Evolutionary conservation across 2,797 vertebrate genomes (phyloP).

Genomic region (Lagocephalus sceleratus): DNA sequence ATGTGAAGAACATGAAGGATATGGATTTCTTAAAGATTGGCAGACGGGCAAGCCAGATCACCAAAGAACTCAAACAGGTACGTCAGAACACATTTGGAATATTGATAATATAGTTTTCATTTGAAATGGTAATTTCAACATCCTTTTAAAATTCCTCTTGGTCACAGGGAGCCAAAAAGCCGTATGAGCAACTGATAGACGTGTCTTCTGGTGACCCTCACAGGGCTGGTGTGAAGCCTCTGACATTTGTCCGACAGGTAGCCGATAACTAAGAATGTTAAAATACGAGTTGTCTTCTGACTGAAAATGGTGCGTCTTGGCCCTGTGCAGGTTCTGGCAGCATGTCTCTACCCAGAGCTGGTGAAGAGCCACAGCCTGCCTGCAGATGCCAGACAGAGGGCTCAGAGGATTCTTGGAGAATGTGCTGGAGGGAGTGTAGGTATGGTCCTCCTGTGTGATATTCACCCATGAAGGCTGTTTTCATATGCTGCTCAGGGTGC

Average conservation of each 20-base stretch:
- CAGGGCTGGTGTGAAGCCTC: conserved; percentile 61
- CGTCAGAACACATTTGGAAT: neutral
- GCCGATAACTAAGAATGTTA: neutral
- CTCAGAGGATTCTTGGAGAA: conserved; percentile 44
- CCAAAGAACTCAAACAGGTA: conserved; percentile 62
- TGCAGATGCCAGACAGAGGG: conserved; percentile 61
- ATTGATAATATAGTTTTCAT: neutral
- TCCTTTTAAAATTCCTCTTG: conserved; percentile 5
- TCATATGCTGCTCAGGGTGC: too few species aligned
- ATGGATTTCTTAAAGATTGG: conserved; percentile 21
- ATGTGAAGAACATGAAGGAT: conserved; percentile 23
- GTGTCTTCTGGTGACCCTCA: conserved; percentile 62
- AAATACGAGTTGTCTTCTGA: neutral
- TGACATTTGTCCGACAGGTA: conserved; percentile 77
- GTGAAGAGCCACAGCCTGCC: conserved; percentile 56
- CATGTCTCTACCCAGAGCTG: conserved; percentile 71
- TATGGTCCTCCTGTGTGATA: conserved; percentile 18
- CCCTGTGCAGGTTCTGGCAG: conserved; percentile 66
- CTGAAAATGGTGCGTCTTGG: neutral
- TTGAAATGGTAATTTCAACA: neutral
- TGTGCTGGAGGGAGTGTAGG: conserved; percentile 67
- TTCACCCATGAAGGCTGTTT: neutral
- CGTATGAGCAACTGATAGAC: conserved; percentile 62
- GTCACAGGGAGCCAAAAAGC: conserved; percentile 59
- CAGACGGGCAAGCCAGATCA: conserved; percentile 38